Base-by-base conservation (phyloP, 2,113 vertebrate genomes). In the Rafetus swinhoei region DNA sequence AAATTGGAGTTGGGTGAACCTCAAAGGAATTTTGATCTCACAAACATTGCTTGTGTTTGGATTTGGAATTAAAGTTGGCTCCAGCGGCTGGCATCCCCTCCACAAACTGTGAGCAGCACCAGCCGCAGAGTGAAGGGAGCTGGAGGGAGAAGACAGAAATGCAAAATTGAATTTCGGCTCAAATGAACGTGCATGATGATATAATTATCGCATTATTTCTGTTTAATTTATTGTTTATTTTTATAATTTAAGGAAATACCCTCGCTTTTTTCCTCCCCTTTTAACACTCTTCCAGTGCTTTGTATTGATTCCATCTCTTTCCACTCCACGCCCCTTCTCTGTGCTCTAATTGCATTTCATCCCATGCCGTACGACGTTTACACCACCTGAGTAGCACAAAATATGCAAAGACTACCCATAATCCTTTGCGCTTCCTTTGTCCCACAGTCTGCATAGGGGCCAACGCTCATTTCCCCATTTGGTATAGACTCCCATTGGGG, bases 1-100 rank as follows among this genome's bases (percentile, higher is more conserved):
- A 98, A 97, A 98, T 84, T 97, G 95, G 91, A 97, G 82, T 96
- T 98, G 98, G 97, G 97, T 95, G 94, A 98, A 94, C 97, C 97
- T 98, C 97, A 98, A 98, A 98, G 96, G 95, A 97, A 86, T 91
- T 93, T 90, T 53, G 88, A 96, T 85, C 87, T 97, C 90, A 79
- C 92, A 97, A 98, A 90, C 77, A 90, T 62, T 96, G 91, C 95
- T 97, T 96, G 96, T 98, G 90, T 97, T 98, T 98, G 96, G 95
- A 97, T 97, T 97, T 97, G 89, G 92, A 97, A 98, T 76, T 96
- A 95, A 96, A 97, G 95, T 97, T 96, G 93, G 77, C 95, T 97
- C 87, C 84, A 55, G 77, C 29, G 86, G 93, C 90, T 97, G 96
- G 96, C 95, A 97, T 97, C 95, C 88, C 85, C 92, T 93, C 79